Percentiles rank a stretch among this genome's conserved stretches.
Evolutionary conservation across 2,113 vertebrate species (phyloP).

Genomic region (Notechis scutatus): DNA sequence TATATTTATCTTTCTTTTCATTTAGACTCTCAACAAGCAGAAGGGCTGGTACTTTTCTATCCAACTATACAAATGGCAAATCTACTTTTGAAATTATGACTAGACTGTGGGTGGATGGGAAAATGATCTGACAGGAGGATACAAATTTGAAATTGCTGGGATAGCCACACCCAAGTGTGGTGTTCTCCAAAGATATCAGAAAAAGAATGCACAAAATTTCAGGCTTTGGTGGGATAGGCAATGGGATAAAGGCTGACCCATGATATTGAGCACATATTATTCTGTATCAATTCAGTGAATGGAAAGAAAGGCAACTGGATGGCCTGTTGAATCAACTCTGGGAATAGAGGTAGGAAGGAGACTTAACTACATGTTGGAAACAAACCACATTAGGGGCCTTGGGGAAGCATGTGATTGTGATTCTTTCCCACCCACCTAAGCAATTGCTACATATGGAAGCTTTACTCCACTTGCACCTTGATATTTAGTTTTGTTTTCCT

Average conservation of each 20-base stretch:
- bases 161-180: slow-evolving; percentile 50
- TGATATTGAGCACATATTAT: background rate
- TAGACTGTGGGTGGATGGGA: slow-evolving; percentile 52
- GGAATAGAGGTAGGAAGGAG: background rate
- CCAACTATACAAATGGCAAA: background rate
- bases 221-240: background rate
- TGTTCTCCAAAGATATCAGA: slow-evolving; percentile 54
- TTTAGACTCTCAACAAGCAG: background rate
- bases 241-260: background rate
- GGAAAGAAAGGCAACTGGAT: background rate
- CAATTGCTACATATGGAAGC: background rate
- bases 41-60: slow-evolving; percentile 32
- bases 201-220: slow-evolving; percentile 54
- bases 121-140: slow-evolving; percentile 53
- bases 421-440: background rate
- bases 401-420: background rate
- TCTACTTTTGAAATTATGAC: slow-evolving; percentile 57
- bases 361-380: background rate
- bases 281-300: background rate
- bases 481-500: background rate
- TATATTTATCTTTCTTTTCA: slow-evolving; percentile 1
- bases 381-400: background rate
- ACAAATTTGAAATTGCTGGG: slow-evolving; percentile 57
- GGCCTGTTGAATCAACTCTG: background rate
- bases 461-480: background rate